phyloP scores from a whole-genome alignment of 2,888 invertebrate genomes.

The Sarcophaga variegata region DNA sequence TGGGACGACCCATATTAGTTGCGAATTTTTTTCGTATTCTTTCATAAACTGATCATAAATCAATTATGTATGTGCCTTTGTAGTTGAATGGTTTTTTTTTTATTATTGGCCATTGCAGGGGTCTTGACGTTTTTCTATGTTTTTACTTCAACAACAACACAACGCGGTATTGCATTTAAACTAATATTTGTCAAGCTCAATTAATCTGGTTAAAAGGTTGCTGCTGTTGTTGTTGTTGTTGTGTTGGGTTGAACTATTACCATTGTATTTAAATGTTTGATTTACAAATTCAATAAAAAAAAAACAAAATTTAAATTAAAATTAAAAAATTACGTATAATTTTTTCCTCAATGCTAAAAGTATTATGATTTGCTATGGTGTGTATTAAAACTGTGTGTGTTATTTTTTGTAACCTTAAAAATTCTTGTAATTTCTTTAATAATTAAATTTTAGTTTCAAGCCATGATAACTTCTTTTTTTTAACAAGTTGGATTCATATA shows the following conservation, averaged over 20 bases:
- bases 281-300: neutral
- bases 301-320: neutral
- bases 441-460: slow-evolving; percentile 46
- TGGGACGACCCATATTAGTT: neutral
- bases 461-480: slow-evolving; percentile 24
- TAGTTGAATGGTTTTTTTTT: neutral
- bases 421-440: slow-evolving; percentile 42
- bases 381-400: too few relatives aligned
- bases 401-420: neutral
- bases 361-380: neutral
- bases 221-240: slow-evolving; percentile 4
- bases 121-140: neutral
- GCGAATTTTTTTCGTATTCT: slow-evolving; percentile 4
- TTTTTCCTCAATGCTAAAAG: slow-evolving; percentile 32
- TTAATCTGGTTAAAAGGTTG: slow-evolving; percentile 43
- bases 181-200: slow-evolving; percentile 47
- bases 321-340: neutral
- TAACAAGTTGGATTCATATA: slow-evolving; percentile 28
- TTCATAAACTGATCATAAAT: slow-evolving; percentile 16
- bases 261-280: neutral
- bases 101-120: neutral
- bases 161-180: slow-evolving; percentile 3
- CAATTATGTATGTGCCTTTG: slow-evolving; percentile 18
- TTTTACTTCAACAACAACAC: neutral
- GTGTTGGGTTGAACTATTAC: slow-evolving; percentile 14